Evolutionary conservation across 1,140 invertebrate species (phyloP), one percentile per base, ranked within the genome.

Genomic region (Trachelipus rathkii): DNA sequence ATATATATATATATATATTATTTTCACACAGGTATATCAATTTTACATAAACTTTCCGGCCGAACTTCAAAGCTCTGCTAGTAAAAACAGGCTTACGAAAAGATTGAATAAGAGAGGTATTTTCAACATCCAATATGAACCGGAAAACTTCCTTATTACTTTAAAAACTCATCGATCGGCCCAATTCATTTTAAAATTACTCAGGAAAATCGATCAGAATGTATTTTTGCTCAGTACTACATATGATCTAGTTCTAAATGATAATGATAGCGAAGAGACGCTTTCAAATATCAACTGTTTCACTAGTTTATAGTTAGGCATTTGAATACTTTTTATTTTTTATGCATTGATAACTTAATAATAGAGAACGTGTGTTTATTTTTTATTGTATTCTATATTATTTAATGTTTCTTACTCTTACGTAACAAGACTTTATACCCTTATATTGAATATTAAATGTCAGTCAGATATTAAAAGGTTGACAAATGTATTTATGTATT

Each of bases 121-220:
- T 43, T 71, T 71, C 5, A 43, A 73, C 53, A 74, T 78, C 44
- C 74, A 78, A 45, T 76, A 75, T 76, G 77, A 78, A 60, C 77
- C 77, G 50, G 77, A 78, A 68, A 78, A 78, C 68, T 74, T 66
- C 50, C 77, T 73, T 43, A 78, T 78, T 44, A 78, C 72, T 44
- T 68, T 78, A 24, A 78, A 73, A 68, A 78, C 77, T 23, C 45
- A 72, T 23, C 75, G 71, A 75, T 78, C 77, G 43, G 74, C 74
- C n/a, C 72, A 75, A 53, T 71, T 74, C 13, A 78, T 78, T 70
- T 44, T 78, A 46, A 72, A 70, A 43, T 71, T 78, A 21, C 77
- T 78, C 8, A 71, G 74, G 19, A 50, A 67, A 69, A 69, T 78
- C 46, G 77, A 78, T 67, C 77, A 74, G 5, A 76, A 70, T 72